Evolutionary conservation across 2,113 vertebrate genomes (phyloP).

Genomic region (Notechis scutatus): DNA sequence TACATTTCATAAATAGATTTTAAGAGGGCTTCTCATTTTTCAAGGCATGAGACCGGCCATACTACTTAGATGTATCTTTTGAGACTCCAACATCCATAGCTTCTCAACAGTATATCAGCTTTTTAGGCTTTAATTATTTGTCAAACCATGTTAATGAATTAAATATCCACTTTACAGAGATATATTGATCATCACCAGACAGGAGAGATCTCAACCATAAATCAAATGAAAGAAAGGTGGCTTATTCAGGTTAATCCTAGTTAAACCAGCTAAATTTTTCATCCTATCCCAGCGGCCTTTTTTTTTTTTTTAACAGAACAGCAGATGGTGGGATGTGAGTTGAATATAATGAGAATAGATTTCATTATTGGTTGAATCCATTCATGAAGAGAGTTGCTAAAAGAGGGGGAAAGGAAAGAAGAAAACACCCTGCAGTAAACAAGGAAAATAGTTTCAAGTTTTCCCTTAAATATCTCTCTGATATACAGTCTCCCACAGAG

Average conservation of each 20-base stretch:
- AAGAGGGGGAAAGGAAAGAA: no score
- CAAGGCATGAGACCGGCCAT: not conserved
- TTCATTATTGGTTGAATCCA: constrained; percentile 25
- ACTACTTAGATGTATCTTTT: not conserved
- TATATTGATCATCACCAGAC: not conserved
- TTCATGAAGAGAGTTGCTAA: constrained; percentile 19
- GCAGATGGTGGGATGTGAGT: constrained; percentile 14
- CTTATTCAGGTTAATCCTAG: constrained; percentile 58
- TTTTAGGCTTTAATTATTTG: not conserved
- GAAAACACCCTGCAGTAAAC: constrained; percentile 5
- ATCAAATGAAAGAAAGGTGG: constrained; percentile 44
- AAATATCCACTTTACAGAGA: constrained; percentile 26
- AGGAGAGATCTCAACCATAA: constrained; percentile 43
- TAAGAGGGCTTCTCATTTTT: not conserved
- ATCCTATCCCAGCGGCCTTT: constrained; percentile 38
- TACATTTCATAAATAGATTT: not conserved
- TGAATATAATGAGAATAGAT: constrained; percentile 30
- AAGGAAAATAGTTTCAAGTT: constrained; percentile 14
- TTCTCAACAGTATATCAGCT: not conserved
- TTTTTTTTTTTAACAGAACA: constrained; percentile 24
- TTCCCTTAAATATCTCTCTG: constrained; percentile 14
- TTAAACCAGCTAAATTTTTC: constrained; percentile 49
- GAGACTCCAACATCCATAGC: not conserved
- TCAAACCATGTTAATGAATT: constrained; percentile 37
- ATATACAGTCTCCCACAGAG: not conserved